Evolutionary conservation across 2,113 vertebrate genomes (phyloP), one percentile per base, ranked within the genome.

Genomic region (Sminthopsis crassicaudata): DNA sequence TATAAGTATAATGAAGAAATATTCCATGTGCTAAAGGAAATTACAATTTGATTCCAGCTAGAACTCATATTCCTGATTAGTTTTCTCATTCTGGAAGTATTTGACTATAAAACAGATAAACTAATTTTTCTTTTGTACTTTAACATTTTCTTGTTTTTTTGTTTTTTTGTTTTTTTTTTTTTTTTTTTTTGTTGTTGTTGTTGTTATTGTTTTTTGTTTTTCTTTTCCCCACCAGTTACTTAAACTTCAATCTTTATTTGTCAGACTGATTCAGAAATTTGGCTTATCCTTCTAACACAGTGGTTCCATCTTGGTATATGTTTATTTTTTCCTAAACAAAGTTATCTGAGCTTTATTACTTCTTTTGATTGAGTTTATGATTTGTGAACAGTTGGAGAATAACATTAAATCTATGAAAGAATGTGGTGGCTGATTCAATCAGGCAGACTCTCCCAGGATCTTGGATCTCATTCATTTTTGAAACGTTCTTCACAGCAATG

Each of bases 281-380:
- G 50, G 26, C 53, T 88, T 90, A 8, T 53, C 26, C 57, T 24
- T 76, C 89, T 5, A 25, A n/a, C 23, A 22, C n/a, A 84, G 10
- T 46, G 57, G 14, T 51, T 76, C 46, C 51, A 93, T 91, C 5
- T 91, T 3, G 91, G 8, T 76, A 76, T 57, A n/a, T 93, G 2
- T 50, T 76, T 92, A 94, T 36, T 76, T 76, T n/a, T 96, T 48
- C 48, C 46, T 53, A 95, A 95, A 92, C 14, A 93, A 92, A 57
- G 53, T 88, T 89, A 48, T 90, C 67, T 57, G 53, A 91, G 25
- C 91, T 95, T 50, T 89, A 93, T 91, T 95, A 91, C 25, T 91
- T 46, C 22, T 90, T 91, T 84, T 95, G 48, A 93, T 93, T 95
- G 91, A 92, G 8, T 53, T 90, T 48, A n/a, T 91, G n/a, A 8